These are phyloP conservation scores for Sebastes iracundus DNA, from an alignment of 2,797 vertebrate species.

Conservation along the genomic window DNA sequence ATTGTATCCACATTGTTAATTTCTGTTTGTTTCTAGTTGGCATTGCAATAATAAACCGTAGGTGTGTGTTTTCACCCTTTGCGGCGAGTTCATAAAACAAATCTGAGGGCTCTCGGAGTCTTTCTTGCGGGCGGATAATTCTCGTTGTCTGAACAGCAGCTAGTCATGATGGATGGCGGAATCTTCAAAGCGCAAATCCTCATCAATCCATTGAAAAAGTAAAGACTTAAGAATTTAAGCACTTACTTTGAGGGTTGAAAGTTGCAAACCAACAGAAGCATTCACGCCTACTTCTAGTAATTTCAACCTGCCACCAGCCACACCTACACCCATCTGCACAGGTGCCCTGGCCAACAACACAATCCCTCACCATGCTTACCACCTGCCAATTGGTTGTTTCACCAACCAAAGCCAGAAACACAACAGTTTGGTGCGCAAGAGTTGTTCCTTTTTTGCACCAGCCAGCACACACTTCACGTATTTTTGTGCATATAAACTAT, in stretches of 20 bases:
- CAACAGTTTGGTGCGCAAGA: neutral
- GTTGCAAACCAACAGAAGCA: slow-evolving; percentile 14
- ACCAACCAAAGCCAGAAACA: neutral
- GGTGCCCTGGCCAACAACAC: slow-evolving; percentile 6
- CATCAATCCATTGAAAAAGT: slow-evolving; percentile 16
- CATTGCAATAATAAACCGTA: neutral
- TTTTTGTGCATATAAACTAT: neutral
- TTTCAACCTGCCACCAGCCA: slow-evolving; percentile 10
- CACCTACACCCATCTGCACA: slow-evolving; percentile 16
- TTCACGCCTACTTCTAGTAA: neutral
- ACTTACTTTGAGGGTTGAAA: slow-evolving; percentile 5
- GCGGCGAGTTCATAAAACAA: neutral
- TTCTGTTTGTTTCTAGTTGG: neutral
- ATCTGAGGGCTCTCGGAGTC: neutral
- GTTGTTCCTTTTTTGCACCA: neutral
- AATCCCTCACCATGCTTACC: slow-evolving; percentile 1
- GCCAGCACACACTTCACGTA: neutral
- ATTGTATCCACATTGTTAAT: neutral
- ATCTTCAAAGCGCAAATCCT: slow-evolving; percentile 43
- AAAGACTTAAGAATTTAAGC: slow-evolving; percentile 29
- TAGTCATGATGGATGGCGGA: slow-evolving; percentile 13
- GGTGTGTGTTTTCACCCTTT: neutral
- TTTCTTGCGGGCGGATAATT: slow-evolving; percentile 9
- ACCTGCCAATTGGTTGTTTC: neutral
- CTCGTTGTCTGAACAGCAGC: neutral